Base-by-base conservation (phyloP, 2,113 vertebrate species). In the Lagenorhynchus albirostris region DNA sequence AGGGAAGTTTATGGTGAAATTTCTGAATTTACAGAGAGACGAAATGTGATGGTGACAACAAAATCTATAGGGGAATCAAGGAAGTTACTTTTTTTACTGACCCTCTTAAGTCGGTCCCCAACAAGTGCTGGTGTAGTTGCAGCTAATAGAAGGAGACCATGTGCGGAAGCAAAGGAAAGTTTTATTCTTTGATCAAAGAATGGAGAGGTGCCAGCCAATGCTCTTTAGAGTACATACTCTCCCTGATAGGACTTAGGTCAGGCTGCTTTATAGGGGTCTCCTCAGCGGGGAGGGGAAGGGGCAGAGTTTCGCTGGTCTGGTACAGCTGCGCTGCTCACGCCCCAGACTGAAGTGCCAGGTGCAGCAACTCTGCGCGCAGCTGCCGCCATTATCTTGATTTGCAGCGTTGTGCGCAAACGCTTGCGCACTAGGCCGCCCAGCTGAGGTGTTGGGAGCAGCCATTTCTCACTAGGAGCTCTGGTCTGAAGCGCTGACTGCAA, bases 341-440 rank as follows among this genome's bases (percentile, higher is more conserved):
- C 13, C 31, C 20, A n/a, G 31, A 50, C 1, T n/a, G 50, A 55
- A n/a, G 76, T 0, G 6, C 50, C 76, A 8, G 76, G 11, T n/a
- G 50, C 20, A 50, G 2, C 50, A 1, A 8, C 6, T 79, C 5
- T 55, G 76, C 31, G 20, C 47, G 6, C 3, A 6, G 18, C 31
- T 1, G 1, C 33, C 11, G 0, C 76, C 0, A 6, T 50, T 0
- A 5, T 79, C 20, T n/a, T 21, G 50, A 79, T 14, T 12, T n/a
- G 31, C 50, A 55, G 76, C 23, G 33, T 55, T 6, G 18, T 6
- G 20, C 31, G 3, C 76, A n/a, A 21, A 18, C 17, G 0, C 47
- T 53, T 53, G 31, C 9, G 33, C 20, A 0, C 17, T 13, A 11
- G 6, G 73, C 73, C 31, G 3, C 10, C 47, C 15, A 8, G 50